These are phyloP conservation scores for Eulemur rufifrons DNA, from an alignment of 2,113 vertebrate genomes.

Conservation along the genomic window DNA sequence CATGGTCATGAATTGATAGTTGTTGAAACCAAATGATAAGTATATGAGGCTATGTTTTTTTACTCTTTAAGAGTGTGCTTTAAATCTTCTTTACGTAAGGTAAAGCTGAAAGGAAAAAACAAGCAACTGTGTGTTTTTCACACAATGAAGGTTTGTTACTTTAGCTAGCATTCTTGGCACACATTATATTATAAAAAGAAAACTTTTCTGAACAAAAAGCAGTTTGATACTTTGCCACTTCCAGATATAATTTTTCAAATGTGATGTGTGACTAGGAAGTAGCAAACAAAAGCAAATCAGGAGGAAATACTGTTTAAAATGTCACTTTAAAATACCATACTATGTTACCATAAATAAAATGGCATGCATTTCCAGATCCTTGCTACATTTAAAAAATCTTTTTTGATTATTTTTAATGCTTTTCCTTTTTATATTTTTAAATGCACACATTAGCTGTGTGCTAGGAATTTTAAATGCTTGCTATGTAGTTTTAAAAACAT, in stretches of 20 bases:
- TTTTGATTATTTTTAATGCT: neutral
- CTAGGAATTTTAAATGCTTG: neutral
- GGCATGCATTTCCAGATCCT: neutral
- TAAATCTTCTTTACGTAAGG: neutral
- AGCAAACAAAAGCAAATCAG: constrained; percentile 51
- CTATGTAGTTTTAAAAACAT: constrained; percentile 32
- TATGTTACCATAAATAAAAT: neutral
- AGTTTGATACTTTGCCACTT: constrained; percentile 46
- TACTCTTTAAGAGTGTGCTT: neutral
- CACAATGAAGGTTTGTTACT: constrained; percentile 33
- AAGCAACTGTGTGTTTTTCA: neutral
- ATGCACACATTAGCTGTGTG: neutral
- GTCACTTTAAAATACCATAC: constrained; percentile 34
- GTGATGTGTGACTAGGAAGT: neutral
- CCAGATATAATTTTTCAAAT: constrained; percentile 54
- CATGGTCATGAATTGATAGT: neutral
- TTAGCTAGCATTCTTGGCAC: constrained; percentile 58
- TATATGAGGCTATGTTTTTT: neutral
- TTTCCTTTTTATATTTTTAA: neutral
- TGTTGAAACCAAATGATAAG: neutral
- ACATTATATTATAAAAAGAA: constrained; percentile 55
- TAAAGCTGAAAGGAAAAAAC: neutral
- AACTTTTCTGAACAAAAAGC: constrained; percentile 46
- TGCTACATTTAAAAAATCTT: neutral
- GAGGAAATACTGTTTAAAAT: neutral